These are phyloP conservation scores for Aurelia sp. DNA, from an alignment of 30 jellyfish, hydroid and myxozoan genomes.

Conservation along the genomic window DNA sequence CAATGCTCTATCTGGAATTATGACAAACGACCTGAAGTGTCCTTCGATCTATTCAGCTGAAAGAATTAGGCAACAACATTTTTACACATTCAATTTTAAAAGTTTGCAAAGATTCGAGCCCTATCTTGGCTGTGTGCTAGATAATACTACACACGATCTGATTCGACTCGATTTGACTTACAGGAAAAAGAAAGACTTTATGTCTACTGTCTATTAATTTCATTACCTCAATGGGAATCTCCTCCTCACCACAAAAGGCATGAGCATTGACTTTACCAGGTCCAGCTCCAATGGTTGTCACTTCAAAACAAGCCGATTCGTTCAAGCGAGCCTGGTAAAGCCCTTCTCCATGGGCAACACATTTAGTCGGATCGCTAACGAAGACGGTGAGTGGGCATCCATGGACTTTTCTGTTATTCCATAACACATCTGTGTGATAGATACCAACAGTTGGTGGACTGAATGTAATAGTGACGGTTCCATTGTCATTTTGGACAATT, in stretches of 20 bases:
- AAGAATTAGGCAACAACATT: too few species aligned
- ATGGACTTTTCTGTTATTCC: constrained; percentile 84
- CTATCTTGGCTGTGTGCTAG: too few species aligned
- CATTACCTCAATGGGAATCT: constrained; percentile 69
- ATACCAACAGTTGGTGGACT: constrained; percentile 88
- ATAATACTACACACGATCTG: too few species aligned
- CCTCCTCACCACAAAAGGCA: constrained; percentile 65
- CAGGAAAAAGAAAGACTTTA: too few species aligned
- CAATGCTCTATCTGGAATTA: too few species aligned
- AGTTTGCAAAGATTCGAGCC: too few species aligned
- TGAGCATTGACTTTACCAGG: constrained; percentile 87
- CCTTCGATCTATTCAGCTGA: too few species aligned
- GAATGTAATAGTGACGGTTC: constrained; percentile 65
- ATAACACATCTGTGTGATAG: constrained; percentile 72
- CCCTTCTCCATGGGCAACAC: constrained; percentile 94
- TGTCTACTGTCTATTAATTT: background rate
- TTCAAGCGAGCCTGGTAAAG: constrained; percentile 84
- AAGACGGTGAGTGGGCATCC: constrained; percentile 91
- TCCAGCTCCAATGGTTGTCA: constrained; percentile 95
- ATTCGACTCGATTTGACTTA: too few species aligned
- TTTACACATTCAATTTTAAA: too few species aligned
- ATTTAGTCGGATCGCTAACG: constrained; percentile 88
- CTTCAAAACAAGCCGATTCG: constrained; percentile 83
- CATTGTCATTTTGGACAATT: constrained; percentile 72
- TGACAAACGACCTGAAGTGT: too few species aligned